phyloP scores from a whole-genome alignment of 2,797 vertebrate genomes.

The Crenuchus spilurus region DNA sequence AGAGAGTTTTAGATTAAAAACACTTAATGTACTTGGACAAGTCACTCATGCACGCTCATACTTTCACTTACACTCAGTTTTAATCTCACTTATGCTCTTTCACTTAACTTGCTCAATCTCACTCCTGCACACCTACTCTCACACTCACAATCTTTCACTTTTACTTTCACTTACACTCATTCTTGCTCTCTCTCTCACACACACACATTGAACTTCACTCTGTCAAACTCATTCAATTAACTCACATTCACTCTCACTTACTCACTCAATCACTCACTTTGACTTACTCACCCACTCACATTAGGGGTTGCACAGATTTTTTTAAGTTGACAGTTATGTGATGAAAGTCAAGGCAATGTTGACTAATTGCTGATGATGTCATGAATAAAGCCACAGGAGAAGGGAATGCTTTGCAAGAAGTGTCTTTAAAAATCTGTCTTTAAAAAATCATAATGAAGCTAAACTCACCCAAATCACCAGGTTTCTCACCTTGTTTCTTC shows the following conservation, averaged over 20 bases:
- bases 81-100: no score
- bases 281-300: neutral
- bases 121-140: neutral
- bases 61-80: neutral
- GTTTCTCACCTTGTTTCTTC: no score
- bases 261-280: no score
- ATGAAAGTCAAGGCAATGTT: neutral
- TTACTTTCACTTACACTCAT: neutral
- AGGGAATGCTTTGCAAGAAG: neutral
- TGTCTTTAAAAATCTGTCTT: neutral
- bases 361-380: neutral
- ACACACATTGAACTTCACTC: no score
- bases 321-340: conserved; percentile 1
- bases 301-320: neutral
- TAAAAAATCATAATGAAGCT: no score
- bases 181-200: neutral
- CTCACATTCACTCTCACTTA: no score
- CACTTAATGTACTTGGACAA: no score
- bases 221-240: no score
- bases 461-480: no score
- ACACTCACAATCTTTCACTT: neutral
- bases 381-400: neutral
- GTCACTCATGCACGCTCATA: no score
- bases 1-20: no score
- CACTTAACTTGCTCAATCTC: neutral